Percentiles rank a stretch among this genome's conserved stretches.
These are phyloP conservation scores for Malurus leucopterus DNA, from an alignment of 2,797 vertebrate species.

Conservation along the genomic window DNA sequence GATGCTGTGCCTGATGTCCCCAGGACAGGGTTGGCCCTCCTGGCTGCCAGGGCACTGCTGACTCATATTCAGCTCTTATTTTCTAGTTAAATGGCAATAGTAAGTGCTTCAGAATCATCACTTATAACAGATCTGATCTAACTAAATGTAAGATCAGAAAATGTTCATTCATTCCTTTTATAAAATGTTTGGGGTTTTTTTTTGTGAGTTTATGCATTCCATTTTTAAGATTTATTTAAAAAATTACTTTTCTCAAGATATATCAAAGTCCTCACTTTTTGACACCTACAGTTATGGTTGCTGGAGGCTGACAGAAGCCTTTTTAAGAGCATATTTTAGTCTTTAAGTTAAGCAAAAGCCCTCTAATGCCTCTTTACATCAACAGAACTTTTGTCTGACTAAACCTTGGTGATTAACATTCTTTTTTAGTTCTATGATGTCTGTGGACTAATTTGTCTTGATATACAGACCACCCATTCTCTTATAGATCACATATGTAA, in stretches of 20 bases:
- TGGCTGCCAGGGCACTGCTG: neutral
- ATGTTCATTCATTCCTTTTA: neutral
- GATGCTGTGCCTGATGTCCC: neutral
- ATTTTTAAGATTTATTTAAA: neutral
- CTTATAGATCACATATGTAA: neutral
- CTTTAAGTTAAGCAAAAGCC: neutral
- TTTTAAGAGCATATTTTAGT: neutral
- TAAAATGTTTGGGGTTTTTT: neutral
- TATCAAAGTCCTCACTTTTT: neutral
- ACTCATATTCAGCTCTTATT: rapidly evolving
- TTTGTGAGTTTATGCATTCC: neutral
- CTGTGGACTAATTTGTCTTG: neutral
- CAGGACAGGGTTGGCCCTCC: rapidly evolving
- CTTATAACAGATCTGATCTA: neutral
- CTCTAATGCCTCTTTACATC: neutral
- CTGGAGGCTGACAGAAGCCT: neutral
- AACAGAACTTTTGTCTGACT: neutral
- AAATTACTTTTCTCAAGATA: neutral
- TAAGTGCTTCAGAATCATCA: neutral
- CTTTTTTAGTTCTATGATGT: neutral
- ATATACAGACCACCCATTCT: neutral
- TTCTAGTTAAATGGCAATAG: neutral
- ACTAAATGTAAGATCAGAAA: neutral
- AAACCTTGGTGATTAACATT: neutral
- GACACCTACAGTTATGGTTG: neutral